Conservation (phyloP, 2,113 vertebrate species). For the Tichodroma muraria region DNA sequence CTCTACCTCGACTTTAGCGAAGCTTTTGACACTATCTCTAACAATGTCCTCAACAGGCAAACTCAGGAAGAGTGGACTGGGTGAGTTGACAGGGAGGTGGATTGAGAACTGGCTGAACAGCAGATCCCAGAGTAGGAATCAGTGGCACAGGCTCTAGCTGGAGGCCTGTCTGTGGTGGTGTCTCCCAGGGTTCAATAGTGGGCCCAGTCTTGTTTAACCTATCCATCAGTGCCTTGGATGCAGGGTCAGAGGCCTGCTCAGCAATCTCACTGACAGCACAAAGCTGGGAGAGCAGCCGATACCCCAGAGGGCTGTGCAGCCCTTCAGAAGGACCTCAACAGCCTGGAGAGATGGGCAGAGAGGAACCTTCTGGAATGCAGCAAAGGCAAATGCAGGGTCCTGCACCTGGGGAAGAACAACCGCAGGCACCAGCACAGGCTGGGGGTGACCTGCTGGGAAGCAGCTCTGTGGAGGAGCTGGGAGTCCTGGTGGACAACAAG, state of each 20-base stretch:
- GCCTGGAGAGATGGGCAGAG: no score
- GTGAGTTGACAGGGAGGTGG: not conserved
- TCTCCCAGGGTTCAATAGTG: accelerated
- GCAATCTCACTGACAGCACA: no score
- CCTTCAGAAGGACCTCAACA: no score
- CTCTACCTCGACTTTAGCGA: not conserved
- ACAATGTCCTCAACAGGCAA: not conserved
- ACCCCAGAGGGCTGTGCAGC: no score
- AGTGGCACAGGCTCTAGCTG: not conserved
- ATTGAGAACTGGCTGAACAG: not conserved
- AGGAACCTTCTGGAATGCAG: not conserved
- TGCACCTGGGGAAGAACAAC: accelerated
- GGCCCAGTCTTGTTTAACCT: not conserved
- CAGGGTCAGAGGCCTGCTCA: no score
- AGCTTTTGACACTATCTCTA: not conserved
- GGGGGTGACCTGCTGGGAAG: not conserved
- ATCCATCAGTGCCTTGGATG: no score
- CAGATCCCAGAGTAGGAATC: not conserved
- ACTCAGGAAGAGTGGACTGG: not conserved
- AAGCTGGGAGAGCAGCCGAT: no score
- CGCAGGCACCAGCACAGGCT: accelerated
- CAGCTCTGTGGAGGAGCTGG: not conserved
- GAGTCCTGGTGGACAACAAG: no score
- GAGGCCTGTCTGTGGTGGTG: accelerated
- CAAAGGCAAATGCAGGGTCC: not conserved